Percentiles rank a stretch among this genome's conserved stretches.
Evolutionary conservation across 2,888 invertebrate genomes (phyloP).

Genomic region (Acanthosepion pharaonis): DNA sequence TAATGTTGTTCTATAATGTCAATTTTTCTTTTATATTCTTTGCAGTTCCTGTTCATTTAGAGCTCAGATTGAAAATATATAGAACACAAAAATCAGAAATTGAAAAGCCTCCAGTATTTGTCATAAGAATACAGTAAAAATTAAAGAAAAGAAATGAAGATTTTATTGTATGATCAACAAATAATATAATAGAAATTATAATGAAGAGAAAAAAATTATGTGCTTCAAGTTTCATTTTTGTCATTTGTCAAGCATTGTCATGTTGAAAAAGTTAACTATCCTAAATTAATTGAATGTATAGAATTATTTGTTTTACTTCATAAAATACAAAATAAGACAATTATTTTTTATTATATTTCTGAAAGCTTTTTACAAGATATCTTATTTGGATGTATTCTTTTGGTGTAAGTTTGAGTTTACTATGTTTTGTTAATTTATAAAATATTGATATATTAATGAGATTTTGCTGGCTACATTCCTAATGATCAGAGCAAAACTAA

Average conservation of each 20-base stretch:
- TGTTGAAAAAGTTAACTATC: not conserved
- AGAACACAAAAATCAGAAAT: not conserved
- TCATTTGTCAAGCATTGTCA: not conserved
- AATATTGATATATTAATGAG: too few relatives aligned
- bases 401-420: too few relatives aligned
- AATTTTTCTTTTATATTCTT: too few relatives aligned
- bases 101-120: not conserved
- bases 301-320: not conserved
- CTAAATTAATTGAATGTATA: not conserved
- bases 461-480: too few relatives aligned
- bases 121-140: not conserved
- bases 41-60: not conserved
- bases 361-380: too few relatives aligned
- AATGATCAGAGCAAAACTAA: not conserved
- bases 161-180: not conserved
- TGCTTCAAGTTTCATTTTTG: not conserved
- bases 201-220: not conserved
- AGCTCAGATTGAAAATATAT: not conserved
- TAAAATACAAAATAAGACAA: not conserved
- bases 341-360: not conserved
- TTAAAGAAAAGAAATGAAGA: not conserved
- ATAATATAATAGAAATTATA: not conserved
- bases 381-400: too few relatives aligned
- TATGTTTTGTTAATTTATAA: too few relatives aligned
- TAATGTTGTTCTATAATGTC: too few relatives aligned